A percentile compares a stretch with the other conserved stretches of the same genome.
Conservation (phyloP, 2,797 vertebrate genomes). For the Sus cebifrons region DNA sequence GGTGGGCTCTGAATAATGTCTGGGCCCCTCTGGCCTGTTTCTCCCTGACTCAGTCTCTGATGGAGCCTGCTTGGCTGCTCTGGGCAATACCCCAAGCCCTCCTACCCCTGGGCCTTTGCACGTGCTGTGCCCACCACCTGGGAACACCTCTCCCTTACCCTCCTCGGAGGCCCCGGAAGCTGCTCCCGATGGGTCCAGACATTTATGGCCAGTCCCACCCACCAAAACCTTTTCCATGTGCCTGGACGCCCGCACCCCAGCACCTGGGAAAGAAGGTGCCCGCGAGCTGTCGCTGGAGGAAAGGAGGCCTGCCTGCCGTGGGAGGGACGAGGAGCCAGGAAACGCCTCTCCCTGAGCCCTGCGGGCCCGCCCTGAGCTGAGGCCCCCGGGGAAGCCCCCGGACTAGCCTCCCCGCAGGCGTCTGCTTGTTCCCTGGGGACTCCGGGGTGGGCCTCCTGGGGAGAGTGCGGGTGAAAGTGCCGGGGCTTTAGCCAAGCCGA, state of each 20-base stretch:
- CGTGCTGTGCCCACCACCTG: rapidly evolving
- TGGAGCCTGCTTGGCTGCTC: rapidly evolving
- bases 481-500: background rate
- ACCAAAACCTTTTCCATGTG: rapidly evolving
- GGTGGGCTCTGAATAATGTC: background rate
- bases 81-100: background rate
- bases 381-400: background rate
- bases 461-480: rapidly evolving
- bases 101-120: too few relatives aligned
- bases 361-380: background rate
- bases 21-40: background rate
- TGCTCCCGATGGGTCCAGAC: rapidly evolving
- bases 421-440: background rate
- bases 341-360: rapidly evolving
- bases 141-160: background rate
- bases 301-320: rapidly evolving
- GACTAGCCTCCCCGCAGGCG: rapidly evolving
- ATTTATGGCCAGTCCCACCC: rapidly evolving
- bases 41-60: rapidly evolving
- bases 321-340: background rate
- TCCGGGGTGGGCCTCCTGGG: rapidly evolving
- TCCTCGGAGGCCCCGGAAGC: rapidly evolving
- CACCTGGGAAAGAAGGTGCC: background rate
- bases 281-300: rapidly evolving
- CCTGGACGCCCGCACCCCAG: background rate